Evolutionary conservation across 2,113 vertebrate species (phyloP).

Genomic region (Numida meleagris): DNA sequence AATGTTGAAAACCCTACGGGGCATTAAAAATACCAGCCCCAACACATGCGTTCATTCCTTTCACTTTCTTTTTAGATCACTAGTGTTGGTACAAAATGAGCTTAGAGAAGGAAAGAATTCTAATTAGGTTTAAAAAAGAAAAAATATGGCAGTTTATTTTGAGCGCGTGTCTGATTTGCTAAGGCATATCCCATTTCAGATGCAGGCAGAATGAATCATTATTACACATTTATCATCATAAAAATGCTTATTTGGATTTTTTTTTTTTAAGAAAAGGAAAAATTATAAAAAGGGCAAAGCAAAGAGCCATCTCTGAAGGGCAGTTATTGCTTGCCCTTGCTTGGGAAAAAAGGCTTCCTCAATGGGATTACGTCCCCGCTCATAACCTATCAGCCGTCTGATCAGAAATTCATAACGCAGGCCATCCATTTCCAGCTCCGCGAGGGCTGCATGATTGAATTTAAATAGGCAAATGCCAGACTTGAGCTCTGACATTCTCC

Average conservation of each 20-base stretch:
- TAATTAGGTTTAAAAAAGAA: conserved; percentile 68
- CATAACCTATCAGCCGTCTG: conserved; percentile 82
- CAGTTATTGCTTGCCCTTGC: conserved; percentile 79
- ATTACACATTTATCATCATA: conserved; percentile 73
- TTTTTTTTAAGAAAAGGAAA: conserved; percentile 25
- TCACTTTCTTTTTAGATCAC: conserved; percentile 61
- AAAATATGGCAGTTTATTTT: conserved; percentile 62
- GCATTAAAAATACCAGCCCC: conserved; percentile 32
- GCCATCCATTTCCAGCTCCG: conserved; percentile 79
- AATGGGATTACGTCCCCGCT: conserved; percentile 80
- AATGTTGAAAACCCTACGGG: conserved; percentile 35
- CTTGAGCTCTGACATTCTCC: conserved; percentile 80
- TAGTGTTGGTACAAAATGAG: conserved; percentile 59
- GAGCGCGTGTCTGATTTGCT: conserved; percentile 50
- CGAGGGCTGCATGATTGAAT: conserved; percentile 83
- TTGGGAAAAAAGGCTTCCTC: conserved; percentile 77
- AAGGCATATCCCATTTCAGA: conserved; percentile 58
- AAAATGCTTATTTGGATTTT: conserved; percentile 74
- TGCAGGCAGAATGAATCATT: conserved; percentile 53
- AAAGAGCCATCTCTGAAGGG: conserved; percentile 73
- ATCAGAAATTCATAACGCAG: conserved; percentile 86
- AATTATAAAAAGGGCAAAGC: conserved; percentile 71
- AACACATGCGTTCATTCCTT: conserved; percentile 44
- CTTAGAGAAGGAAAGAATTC: conserved; percentile 65
- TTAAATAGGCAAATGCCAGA: conserved; percentile 89